Evolutionary conservation across 2,888 invertebrate species (phyloP).

Genomic region (Cephus pygmeus): DNA sequence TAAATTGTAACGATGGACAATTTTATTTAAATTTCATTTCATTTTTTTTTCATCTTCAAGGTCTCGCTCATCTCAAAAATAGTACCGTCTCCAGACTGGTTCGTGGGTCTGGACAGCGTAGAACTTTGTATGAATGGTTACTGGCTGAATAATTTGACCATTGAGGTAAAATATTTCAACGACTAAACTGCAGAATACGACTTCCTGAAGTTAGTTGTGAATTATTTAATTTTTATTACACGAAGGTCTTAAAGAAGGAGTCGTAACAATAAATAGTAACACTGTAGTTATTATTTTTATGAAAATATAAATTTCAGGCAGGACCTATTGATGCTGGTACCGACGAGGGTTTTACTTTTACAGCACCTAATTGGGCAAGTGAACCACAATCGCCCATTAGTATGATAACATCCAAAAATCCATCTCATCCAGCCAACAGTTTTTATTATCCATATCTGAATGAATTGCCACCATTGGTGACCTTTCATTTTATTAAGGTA

Average conservation of each 20-base stretch:
- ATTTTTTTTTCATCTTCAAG: slow-evolving; percentile 60
- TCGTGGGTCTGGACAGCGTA: slow-evolving; percentile 73
- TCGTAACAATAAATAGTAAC: not conserved
- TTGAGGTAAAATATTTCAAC: slow-evolving; percentile 65
- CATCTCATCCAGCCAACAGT: slow-evolving; percentile 66
- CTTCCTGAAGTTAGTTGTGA: too few relatives aligned
- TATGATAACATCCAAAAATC: slow-evolving; percentile 60
- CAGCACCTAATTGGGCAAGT: slow-evolving; percentile 67
- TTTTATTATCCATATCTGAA: slow-evolving; percentile 66
- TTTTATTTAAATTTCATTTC: not conserved
- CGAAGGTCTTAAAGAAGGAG: too few relatives aligned
- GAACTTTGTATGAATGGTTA: slow-evolving; percentile 71
- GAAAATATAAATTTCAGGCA: slow-evolving; percentile 41
- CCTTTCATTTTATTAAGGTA: slow-evolving; percentile 60
- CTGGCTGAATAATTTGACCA: slow-evolving; percentile 70
- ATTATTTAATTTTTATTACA: too few relatives aligned
- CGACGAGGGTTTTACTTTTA: slow-evolving; percentile 67
- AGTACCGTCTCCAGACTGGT: slow-evolving; percentile 78
- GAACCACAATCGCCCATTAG: slow-evolving; percentile 61
- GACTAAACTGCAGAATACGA: too few relatives aligned
- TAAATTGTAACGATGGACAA: not conserved
- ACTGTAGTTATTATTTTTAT: not conserved
- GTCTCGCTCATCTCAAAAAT: slow-evolving; percentile 71
- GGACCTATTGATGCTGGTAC: slow-evolving; percentile 67
- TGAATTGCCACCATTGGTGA: slow-evolving; percentile 63